These are phyloP conservation scores for Pseudoips prasinana DNA, from an alignment of 2,888 invertebrate species.

Conservation along the genomic window DNA sequence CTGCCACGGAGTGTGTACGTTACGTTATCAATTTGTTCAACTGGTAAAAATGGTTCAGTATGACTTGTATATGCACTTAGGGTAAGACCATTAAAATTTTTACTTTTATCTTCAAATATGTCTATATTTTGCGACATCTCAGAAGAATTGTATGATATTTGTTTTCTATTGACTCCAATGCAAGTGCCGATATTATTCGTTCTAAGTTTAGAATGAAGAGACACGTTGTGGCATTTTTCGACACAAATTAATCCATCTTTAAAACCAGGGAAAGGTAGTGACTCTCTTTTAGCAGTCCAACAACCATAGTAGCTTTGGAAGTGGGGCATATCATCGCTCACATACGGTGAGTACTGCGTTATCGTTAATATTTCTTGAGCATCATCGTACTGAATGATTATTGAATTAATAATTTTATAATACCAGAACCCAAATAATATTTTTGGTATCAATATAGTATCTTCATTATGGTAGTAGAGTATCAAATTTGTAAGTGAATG, in stretches of 20 bases:
- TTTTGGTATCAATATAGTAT: constrained; percentile 39
- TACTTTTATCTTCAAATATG: constrained; percentile 54
- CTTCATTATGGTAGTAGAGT: constrained; percentile 45
- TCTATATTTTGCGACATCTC: constrained; percentile 22
- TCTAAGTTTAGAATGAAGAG: constrained; percentile 47
- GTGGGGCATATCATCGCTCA: constrained; percentile 27
- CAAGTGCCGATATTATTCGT: constrained; percentile 57
- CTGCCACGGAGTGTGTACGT: constrained; percentile 45
- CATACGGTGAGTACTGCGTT: too few relatives aligned
- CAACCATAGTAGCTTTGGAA: constrained; percentile 50
- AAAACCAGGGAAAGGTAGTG: constrained; percentile 45
- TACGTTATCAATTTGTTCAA: constrained; percentile 42
- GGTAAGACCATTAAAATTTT: constrained; percentile 54
- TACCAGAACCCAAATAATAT: constrained; percentile 62
- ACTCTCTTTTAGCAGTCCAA: constrained; percentile 50
- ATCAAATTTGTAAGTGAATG: constrained; percentile 56
- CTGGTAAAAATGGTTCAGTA: constrained; percentile 50
- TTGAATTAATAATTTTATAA: constrained; percentile 48
- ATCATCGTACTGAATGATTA: constrained; percentile 52
- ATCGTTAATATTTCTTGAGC: constrained; percentile 30
- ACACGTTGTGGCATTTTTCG: constrained; percentile 50
- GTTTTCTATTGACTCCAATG: constrained; percentile 46
- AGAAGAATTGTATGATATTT: constrained; percentile 33
- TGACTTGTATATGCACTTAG: constrained; percentile 46
- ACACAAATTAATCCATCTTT: constrained; percentile 51